Evolutionary conservation across 2,113 vertebrate species (phyloP).

Genomic region (Scytalopus superciliaris): DNA sequence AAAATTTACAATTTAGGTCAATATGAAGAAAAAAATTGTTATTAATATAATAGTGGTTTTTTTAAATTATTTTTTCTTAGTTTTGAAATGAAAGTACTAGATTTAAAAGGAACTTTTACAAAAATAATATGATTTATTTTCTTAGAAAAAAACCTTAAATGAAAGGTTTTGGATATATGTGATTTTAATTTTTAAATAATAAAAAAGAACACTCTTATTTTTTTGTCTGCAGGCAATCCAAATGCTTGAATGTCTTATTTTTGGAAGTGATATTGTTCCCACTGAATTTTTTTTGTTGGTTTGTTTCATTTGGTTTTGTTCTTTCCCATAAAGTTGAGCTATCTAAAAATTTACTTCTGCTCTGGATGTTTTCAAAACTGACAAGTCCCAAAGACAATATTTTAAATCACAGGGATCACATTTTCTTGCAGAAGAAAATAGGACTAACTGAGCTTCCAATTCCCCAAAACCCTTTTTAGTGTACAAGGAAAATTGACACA

Average conservation of each 20-base stretch:
- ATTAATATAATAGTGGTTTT: neutral
- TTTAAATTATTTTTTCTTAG: neutral
- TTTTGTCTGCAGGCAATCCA: neutral
- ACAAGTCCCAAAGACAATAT: neutral
- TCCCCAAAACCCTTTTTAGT: neutral
- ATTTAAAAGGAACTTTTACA: neutral
- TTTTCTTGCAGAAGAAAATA: neutral
- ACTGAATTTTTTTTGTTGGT: neutral
- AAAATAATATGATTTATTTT: neutral
- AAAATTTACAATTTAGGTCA: neutral
- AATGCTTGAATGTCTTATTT: neutral
- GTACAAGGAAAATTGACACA: neutral
- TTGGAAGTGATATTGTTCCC: neutral
- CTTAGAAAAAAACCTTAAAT: neutral
- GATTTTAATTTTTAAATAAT: neutral
- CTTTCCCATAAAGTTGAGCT: neutral
- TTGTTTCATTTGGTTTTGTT: neutral
- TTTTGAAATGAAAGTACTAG: neutral
- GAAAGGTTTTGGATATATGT: neutral
- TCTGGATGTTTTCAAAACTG: neutral
- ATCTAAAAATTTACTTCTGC: neutral
- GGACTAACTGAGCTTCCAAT: neutral
- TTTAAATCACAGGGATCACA: neutral
- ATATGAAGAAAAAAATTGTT: neutral
- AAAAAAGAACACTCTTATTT: neutral